Evolutionary conservation across 2,888 invertebrate species (phyloP).

Genomic region (Leucophenga maculata): DNA sequence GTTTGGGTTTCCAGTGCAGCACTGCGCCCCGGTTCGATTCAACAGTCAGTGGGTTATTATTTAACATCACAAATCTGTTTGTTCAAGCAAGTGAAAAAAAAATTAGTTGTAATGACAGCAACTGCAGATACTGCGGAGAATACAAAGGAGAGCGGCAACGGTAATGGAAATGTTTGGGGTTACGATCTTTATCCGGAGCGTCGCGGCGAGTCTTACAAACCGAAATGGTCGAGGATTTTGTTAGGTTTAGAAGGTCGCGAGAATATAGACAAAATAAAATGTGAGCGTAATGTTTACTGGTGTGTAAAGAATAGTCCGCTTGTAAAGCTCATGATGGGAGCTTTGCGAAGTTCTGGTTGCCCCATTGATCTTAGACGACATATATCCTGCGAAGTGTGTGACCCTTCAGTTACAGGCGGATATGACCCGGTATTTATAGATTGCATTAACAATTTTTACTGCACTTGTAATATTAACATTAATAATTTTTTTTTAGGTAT

Average conservation of each 20-base stretch:
- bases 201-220: constrained; percentile 76
- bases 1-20: constrained; percentile 38
- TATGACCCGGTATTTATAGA: constrained; percentile 73
- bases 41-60: constrained; percentile 57
- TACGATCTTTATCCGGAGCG: constrained; percentile 90
- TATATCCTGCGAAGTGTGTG: constrained; percentile 93
- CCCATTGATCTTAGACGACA: constrained; percentile 88
- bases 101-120: background rate
- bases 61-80: background rate
- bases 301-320: constrained; percentile 85
- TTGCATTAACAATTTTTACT: too few species aligned
- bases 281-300: constrained; percentile 82
- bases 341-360: constrained; percentile 78
- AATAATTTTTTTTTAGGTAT: background rate
- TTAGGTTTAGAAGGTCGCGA: constrained; percentile 81
- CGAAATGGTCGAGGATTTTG: constrained; percentile 75
- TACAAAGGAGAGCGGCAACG: background rate
- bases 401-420: constrained; percentile 87
- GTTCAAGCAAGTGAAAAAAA: background rate
- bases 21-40: constrained; percentile 32
- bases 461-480: too few species aligned
- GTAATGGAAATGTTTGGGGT: constrained; percentile 75
- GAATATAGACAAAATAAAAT: constrained; percentile 81
- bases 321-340: constrained; percentile 88
- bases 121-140: constrained; percentile 13